Evolutionary conservation across 2,888 invertebrate species (phyloP), one percentile per base, ranked within the genome.

Genomic region (Amblyteles armatorius): DNA sequence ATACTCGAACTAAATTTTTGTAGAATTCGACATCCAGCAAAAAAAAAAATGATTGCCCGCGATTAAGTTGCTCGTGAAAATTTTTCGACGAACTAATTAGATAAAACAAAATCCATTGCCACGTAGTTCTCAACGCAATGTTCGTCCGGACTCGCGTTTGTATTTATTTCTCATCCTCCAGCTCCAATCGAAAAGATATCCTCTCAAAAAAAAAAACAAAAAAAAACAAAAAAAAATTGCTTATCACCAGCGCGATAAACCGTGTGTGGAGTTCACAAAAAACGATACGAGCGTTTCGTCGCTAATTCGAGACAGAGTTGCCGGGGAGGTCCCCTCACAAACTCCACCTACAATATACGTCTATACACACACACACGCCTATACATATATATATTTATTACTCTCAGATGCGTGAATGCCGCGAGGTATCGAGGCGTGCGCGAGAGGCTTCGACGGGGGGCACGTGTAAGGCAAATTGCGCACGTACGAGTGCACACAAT

Each of bases 381-480:
- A 48, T 48, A 48, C 4, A 48, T 48, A 48, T 16, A 48, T 48
- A 48, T 48, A 48, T 13, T 4, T 57, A 57, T 57, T 26, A 57
- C 11, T 57, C 57, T 57, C 13, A 13, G 26, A 26, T 13, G 22
- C 22, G 26, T 26, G 57, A 2, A 57, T 13, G 26, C 57, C 26
- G 57, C 26, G 55, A 55, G 22, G 55, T 55, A 22, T 55, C 55
- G 55, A 55, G 19, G 55, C 22, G 55, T 55, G 55, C 55, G 55
- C 55, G 26, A 57, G 22, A 57, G 57, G 26, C 11, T 26, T 57
- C 57, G 57, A 57, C 57, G 57, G 26, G 55, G 55, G 57, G 57
- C 57, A 26, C 57, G 57, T 57, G 57, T 57, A 57, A 57, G 57
- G 57, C 26, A 57, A 57, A 57, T 57, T 57, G 26, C 57, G 57